Evolutionary conservation across 1,140 invertebrate species (phyloP).

Genomic region (Habropoda laboriosa): DNA sequence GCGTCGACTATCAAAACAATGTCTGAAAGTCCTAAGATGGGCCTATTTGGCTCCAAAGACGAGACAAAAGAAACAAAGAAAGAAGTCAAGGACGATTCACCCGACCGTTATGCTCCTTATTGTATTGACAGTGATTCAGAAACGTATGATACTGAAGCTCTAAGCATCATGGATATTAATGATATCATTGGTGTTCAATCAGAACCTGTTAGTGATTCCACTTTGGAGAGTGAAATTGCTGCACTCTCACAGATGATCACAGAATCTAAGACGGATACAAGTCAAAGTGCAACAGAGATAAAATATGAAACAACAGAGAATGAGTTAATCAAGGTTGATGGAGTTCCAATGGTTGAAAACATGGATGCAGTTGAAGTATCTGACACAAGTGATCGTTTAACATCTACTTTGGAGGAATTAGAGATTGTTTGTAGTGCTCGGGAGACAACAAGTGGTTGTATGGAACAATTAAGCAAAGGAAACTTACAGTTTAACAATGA

Average conservation of each 20-base stretch:
- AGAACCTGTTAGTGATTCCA: conserved; percentile 74
- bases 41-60: conserved; percentile 72
- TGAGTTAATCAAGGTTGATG: background rate
- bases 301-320: background rate
- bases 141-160: conserved; percentile 68
- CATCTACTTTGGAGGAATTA: background rate
- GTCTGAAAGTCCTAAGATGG: conserved; percentile 71
- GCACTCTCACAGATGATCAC: conserved; percentile 78
- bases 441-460: background rate
- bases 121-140: conserved; percentile 70
- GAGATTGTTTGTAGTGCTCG: background rate
- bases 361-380: background rate
- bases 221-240: conserved; percentile 78
- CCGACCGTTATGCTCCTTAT: conserved; percentile 64
- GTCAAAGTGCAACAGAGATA: background rate
- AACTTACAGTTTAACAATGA: background rate
- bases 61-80: conserved; percentile 58
- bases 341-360: background rate
- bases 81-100: conserved; percentile 58
- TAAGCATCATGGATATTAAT: conserved; percentile 76
- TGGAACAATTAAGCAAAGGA: background rate
- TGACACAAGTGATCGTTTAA: background rate
- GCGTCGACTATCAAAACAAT: conserved; percentile 57
- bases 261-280: conserved; percentile 65
- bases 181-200: conserved; percentile 73